Conservation (phyloP, 2,113 vertebrate species). For the Anhinga rufa region DNA sequence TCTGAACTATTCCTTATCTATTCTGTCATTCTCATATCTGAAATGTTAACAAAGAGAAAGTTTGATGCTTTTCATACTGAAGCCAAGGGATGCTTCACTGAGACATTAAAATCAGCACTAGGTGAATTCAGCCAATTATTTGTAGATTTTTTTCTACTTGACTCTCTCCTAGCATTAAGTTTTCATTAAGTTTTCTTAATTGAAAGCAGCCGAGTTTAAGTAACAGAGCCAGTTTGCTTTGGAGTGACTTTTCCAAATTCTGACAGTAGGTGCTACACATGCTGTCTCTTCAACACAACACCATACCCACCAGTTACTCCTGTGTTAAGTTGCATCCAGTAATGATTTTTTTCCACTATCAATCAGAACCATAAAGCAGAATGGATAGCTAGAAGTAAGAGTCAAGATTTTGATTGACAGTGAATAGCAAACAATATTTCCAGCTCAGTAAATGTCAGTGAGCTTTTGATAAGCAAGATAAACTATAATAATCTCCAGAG, state of each 20-base stretch:
- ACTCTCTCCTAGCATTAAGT: neutral
- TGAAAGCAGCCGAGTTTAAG: neutral
- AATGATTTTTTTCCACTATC: constrained; percentile 17
- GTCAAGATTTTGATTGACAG: constrained; percentile 57
- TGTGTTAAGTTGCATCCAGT: neutral
- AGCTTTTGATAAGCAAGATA: constrained; percentile 56
- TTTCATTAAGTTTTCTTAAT: neutral
- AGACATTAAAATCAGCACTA: neutral
- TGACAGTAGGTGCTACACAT: neutral
- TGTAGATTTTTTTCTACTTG: neutral
- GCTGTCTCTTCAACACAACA: neutral
- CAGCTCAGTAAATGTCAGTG: constrained; percentile 54
- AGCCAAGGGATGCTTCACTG: neutral
- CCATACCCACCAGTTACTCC: neutral
- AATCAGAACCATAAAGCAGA: constrained; percentile 16
- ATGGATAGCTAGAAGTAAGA: constrained; percentile 12
- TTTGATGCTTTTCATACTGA: neutral
- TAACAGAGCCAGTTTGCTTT: neutral
- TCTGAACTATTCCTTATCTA: neutral
- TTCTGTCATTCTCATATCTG: neutral
- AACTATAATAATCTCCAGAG: constrained; percentile 51
- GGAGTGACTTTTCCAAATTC: neutral
- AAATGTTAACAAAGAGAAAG: neutral
- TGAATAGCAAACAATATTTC: constrained; percentile 50
- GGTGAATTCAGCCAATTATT: neutral